Conservation (phyloP, 2,888 invertebrate species). For the Sarcophaga variegata region DNA sequence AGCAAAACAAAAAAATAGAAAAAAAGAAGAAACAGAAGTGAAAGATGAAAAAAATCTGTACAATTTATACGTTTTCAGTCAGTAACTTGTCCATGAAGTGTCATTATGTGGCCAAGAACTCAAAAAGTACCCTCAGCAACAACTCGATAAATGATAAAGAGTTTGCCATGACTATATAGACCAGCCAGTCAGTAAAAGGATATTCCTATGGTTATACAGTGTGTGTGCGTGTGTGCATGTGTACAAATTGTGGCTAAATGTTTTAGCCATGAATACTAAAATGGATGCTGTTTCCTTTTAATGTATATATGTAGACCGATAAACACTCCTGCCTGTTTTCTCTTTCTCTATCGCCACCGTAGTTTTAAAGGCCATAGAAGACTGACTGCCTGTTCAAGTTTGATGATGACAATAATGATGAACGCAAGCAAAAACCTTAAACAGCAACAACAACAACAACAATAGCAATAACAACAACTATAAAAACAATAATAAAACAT, state of each 20-base stretch:
- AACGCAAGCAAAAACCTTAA: background rate
- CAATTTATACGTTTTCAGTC: constrained; percentile 63
- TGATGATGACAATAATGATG: constrained; percentile 44
- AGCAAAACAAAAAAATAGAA: background rate
- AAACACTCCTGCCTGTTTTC: too few species aligned
- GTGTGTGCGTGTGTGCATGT: background rate
- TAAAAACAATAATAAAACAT: background rate
- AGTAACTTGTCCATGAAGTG: constrained; percentile 71
- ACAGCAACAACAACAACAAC: background rate
- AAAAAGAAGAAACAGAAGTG: background rate
- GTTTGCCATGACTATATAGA: background rate
- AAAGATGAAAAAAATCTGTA: constrained; percentile 36
- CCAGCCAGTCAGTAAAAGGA: background rate
- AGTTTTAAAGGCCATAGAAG: background rate
- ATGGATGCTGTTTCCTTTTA: constrained; percentile 29
- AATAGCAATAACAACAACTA: background rate
- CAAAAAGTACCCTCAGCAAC: constrained; percentile 50
- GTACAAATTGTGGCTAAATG: constrained; percentile 60
- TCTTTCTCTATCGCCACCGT: too few species aligned
- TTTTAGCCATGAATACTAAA: constrained; percentile 53
- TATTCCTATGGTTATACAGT: background rate
- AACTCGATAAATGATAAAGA: constrained; percentile 48
- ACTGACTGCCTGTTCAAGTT: constrained; percentile 20
- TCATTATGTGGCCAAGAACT: constrained; percentile 72
- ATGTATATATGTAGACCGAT: background rate